These are phyloP conservation scores for Acrobasis consociella DNA, from an alignment of 2,888 invertebrate genomes.

Conservation along the genomic window DNA sequence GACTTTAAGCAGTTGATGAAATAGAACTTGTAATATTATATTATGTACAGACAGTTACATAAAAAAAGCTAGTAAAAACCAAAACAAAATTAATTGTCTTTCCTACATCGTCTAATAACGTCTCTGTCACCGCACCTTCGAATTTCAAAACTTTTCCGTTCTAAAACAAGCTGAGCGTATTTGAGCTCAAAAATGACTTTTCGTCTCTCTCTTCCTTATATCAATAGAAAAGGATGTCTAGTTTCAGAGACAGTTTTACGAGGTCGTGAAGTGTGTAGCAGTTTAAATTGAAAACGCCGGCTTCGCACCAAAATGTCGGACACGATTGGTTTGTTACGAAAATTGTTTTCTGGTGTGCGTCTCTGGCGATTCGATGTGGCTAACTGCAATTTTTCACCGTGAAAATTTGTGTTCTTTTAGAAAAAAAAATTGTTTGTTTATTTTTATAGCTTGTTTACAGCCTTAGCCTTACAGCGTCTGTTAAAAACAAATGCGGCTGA, in stretches of 20 bases:
- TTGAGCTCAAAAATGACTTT: neutral
- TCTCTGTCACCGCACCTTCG: neutral
- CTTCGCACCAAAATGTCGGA: conserved; percentile 34
- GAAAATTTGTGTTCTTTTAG: neutral
- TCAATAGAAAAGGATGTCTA: neutral
- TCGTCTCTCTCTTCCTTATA: neutral
- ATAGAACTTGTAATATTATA: no score
- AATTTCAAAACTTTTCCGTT: neutral
- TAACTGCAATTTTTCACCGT: neutral
- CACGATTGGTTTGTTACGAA: conserved; percentile 47
- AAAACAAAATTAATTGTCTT: neutral
- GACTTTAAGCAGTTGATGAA: no score
- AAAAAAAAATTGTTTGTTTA: neutral
- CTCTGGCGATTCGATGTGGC: neutral
- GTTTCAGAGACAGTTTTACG: conserved; percentile 1
- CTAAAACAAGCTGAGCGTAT: neutral
- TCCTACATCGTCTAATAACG: neutral
- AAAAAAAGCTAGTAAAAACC: neutral
- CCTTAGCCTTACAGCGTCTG: no score
- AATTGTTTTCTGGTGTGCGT: conserved; percentile 38
- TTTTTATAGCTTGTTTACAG: no score
- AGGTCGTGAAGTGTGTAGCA: conserved; percentile 25
- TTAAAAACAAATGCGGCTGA: no score
- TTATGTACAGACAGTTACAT: no score
- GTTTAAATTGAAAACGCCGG: conserved; percentile 45